Evolutionary conservation across 2,797 vertebrate species (phyloP), one percentile per base, ranked within the genome.

Genomic region (Poeciliopsis paucimaculata): DNA sequence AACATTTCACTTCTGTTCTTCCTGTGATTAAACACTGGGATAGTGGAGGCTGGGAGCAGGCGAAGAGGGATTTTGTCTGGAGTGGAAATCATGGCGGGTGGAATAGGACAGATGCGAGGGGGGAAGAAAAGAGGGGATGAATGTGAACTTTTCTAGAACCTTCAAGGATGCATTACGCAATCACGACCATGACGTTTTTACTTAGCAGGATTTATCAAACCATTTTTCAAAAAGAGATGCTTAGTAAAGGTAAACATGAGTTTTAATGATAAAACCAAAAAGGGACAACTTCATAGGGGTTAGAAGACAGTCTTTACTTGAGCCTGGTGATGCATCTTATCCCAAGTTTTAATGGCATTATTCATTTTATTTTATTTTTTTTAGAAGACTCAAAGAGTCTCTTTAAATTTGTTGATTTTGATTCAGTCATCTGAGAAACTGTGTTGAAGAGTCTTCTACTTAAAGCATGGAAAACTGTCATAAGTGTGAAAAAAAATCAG

Each of bases 61-160:
- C 46, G 77, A 72, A 57, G 53, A 79, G 43, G 4, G 70, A 80
- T 72, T 64, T 72, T 51, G 1, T 64, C 26, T 80, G 89, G 86
- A 92, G 82, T 36, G 64, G 36, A 68, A 23, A 86, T 84, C 16
- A 41, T 83, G 85, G 81, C 87, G 87, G 84, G 88, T 86, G 88
- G 84, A 90, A 72, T 51, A 72, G 84, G 88, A 87, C 91, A 87
- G 92, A 92, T 93, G 89, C 81, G 28, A 6, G 57, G 31, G 57
- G 28, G 5, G 20, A 23, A 23, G 20, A 20, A 23, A 23, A 1
- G 20, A 51, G 2, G 20, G 47, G 49, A 8, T 51, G 7, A 51
- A 51, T 51, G 49, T 12, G 39, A 74, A 43, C 77, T 11, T 28
- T 41, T 72, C 43, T 76, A 49, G 49, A 70, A 73, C 75, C 82